phyloP scores from a whole-genome alignment of 2,888 invertebrate genomes.

The Dynastes tityus region DNA sequence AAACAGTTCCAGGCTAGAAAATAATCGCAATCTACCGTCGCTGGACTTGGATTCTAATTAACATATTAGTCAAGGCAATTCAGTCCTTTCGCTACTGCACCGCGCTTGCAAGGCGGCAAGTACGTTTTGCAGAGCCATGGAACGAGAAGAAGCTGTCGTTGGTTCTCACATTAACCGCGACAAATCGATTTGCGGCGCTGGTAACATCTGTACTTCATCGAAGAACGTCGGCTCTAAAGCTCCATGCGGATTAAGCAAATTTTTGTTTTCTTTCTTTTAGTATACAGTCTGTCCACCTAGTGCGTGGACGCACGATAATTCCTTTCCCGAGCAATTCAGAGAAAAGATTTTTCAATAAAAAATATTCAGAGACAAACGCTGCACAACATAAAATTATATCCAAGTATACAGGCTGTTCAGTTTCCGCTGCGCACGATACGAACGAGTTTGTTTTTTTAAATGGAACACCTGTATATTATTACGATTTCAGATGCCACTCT shows the following conservation, averaged over 20 bases:
- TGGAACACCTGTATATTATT: no score
- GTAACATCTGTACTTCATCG: conserved; percentile 10
- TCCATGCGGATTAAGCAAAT: not conserved
- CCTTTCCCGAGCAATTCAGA: no score
- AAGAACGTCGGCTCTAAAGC: not conserved
- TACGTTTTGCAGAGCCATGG: not conserved
- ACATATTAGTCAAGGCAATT: conserved; percentile 4
- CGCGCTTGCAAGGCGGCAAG: conserved; percentile 1
- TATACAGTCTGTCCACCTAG: not conserved
- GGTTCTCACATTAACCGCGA: conserved; percentile 37
- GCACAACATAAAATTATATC: no score
- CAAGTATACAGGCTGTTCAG: no score
- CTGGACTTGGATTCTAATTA: not conserved
- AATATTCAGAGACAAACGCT: no score
- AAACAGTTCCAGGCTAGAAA: not conserved
- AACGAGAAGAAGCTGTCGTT: conserved; percentile 2
- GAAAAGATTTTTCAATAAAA: no score
- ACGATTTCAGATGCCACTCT: no score
- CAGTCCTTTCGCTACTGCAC: not conserved
- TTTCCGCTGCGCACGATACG: no score
- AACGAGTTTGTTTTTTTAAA: no score
- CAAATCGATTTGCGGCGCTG: conserved; percentile 41
- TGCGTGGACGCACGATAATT: no score
- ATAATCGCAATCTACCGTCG: not conserved
- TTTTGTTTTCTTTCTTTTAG: not conserved